Evolutionary conservation across 2,888 invertebrate species (phyloP).

Genomic region (Campoplex capitator): DNA sequence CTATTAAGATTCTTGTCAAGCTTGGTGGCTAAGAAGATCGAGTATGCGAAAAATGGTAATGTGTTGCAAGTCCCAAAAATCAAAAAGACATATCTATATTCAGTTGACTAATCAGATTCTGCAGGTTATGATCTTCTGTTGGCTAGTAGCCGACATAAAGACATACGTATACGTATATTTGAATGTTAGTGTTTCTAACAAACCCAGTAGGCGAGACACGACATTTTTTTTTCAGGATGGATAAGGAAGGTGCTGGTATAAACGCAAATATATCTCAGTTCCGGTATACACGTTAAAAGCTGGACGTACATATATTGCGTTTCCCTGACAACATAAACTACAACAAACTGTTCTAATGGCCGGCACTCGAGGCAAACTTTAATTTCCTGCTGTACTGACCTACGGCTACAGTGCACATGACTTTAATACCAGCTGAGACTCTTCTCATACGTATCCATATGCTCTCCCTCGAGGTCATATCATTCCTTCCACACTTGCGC

Average conservation of each 20-base stretch:
- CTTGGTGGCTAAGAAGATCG: not conserved
- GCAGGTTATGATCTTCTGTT: slow-evolving; percentile 7
- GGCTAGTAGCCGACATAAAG: slow-evolving; percentile 1
- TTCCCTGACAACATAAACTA: slow-evolving; percentile 81
- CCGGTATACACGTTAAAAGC: slow-evolving; percentile 79
- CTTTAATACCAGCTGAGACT: slow-evolving; percentile 54
- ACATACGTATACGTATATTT: not conserved
- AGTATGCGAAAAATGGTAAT: slow-evolving; percentile 8
- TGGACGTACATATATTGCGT: slow-evolving; percentile 74
- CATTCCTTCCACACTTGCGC: slow-evolving; percentile 57
- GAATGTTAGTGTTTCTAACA: slow-evolving; percentile 76
- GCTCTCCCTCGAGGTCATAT: slow-evolving; percentile 53
- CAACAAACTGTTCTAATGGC: slow-evolving; percentile 83
- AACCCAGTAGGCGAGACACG: slow-evolving; percentile 74
- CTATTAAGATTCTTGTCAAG: slow-evolving; percentile 53
- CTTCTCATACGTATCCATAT: slow-evolving; percentile 58
- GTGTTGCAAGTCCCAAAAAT: not conserved
- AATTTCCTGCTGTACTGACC: slow-evolving; percentile 82
- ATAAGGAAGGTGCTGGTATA: slow-evolving; percentile 50
- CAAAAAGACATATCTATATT: not conserved
- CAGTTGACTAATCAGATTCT: not conserved
- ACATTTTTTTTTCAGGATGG: slow-evolving; percentile 75
- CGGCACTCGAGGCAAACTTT: slow-evolving; percentile 81
- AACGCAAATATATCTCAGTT: slow-evolving; percentile 80
- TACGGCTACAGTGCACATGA: slow-evolving; percentile 77